Percentiles rank a stretch among this genome's conserved stretches.
Conservation (phyloP, 2,888 invertebrate genomes). For the Chrysopilus asiliformis region DNA sequence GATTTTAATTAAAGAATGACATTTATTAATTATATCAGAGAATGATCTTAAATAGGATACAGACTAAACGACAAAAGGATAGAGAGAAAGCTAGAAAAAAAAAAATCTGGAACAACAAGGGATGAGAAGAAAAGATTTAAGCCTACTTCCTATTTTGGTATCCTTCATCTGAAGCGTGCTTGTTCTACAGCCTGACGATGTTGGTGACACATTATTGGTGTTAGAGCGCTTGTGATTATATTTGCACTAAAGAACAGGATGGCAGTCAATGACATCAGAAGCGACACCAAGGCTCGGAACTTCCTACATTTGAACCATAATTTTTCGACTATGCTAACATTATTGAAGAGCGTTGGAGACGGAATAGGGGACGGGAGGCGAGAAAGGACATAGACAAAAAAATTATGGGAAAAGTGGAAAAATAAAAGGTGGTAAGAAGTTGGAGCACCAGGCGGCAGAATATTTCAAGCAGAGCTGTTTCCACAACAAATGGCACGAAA, state of each 20-base stretch:
- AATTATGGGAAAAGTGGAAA: neutral
- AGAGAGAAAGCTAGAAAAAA: neutral
- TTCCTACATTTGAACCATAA: too few species aligned
- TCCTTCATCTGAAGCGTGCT: neutral
- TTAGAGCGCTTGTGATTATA: too few species aligned
- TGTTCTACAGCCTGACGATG: neutral
- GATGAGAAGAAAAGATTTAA: neutral
- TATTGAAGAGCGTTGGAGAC: too few species aligned
- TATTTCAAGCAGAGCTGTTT: slow-evolving; percentile 4
- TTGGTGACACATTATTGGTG: too few species aligned
- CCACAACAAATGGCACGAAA: slow-evolving; percentile 6
- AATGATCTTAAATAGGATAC: slow-evolving; percentile 6
- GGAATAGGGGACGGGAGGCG: too few species aligned
- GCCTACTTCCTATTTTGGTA: neutral
- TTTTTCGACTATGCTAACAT: too few species aligned
- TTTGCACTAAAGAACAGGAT: too few species aligned
- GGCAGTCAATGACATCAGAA: too few species aligned
- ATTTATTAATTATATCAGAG: slow-evolving; percentile 13
- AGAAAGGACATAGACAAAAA: neutral
- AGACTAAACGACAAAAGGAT: neutral
- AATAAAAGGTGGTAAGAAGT: neutral
- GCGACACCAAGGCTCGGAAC: too few species aligned
- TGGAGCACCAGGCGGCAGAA: too few species aligned
- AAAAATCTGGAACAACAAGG: neutral
- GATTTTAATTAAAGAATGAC: slow-evolving; percentile 13